phyloP scores from a whole-genome alignment of 2,888 invertebrate species.

The Lepidochitona cinerea region DNA sequence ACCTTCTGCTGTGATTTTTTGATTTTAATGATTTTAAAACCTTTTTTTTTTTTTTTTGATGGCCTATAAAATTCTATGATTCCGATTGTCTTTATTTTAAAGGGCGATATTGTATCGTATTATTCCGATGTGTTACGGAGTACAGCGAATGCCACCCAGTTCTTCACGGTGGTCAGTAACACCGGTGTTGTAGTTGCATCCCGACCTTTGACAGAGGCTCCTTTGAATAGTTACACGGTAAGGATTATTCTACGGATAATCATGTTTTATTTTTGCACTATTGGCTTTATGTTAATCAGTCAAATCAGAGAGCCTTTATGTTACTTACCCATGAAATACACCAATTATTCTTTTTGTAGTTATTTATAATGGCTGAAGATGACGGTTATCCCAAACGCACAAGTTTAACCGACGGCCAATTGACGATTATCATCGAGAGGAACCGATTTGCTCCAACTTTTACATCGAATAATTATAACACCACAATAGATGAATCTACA shows the following conservation, averaged over 20 bases:
- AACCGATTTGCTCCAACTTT: conserved; percentile 1
- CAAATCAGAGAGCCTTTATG: too few species aligned
- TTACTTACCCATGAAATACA: too few species aligned
- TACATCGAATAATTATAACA: conserved; percentile 84
- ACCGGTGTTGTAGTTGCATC: background rate
- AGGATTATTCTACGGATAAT: too few species aligned
- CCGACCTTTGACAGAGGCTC: background rate
- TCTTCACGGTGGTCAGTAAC: background rate
- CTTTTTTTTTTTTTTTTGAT: background rate
- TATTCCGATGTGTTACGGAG: background rate
- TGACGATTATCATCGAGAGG: background rate
- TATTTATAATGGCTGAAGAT: background rate
- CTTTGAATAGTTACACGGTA: background rate
- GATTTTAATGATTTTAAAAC: background rate
- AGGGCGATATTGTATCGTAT: background rate
- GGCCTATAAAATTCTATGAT: too few species aligned
- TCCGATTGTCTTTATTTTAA: too few species aligned
- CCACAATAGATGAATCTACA: conserved; percentile 61
- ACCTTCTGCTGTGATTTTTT: too few species aligned
- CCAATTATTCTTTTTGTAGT: background rate
- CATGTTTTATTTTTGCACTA: too few species aligned
- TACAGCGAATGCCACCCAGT: background rate
- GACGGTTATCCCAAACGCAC: background rate
- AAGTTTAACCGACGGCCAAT: background rate
- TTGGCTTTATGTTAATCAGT: too few species aligned